Evolutionary conservation across 2,113 vertebrate genomes (phyloP), one percentile per base, ranked within the genome.

Genomic region (Leptosomus discolor): DNA sequence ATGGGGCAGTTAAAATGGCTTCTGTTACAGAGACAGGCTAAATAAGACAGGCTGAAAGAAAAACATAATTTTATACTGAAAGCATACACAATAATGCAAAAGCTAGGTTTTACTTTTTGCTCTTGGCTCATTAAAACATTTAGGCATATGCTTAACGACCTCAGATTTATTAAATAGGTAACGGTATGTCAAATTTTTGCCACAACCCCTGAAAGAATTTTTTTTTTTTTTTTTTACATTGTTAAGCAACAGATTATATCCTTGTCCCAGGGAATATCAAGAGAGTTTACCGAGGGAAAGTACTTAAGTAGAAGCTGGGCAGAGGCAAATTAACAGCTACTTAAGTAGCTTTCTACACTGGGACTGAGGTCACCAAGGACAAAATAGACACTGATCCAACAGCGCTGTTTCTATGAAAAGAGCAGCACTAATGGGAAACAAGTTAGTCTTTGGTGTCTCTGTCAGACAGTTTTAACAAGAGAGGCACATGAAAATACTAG

Each of bases 21-120:
- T 96, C 87, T 94, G 80, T 96, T 97, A 94, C 92, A 97, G 90
- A 98, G 74, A 93, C 94, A 96, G 48, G 90, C 88, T 95, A 97
- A 94, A n/a, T 60, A 96, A 94, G 76, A 97, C 90, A 95, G 58
- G 92, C 78, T 96, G 57, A 95, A 94, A 96, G 29, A 71, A 86
- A 96, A 95, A 92, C 58, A 76, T 9, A 68, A 34, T 76, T 96
- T 83, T 81, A 61, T 85, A 97, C 78, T 48, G 85, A 95, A 95
- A 96, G 78, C 92, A 96, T 63, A 97, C 30, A 94, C 83, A 97
- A 29, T 64, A 86, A 93, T 12, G n/a, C 88, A 77, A 95, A 95
- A 85, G 63, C 58, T 63, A 43, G 65, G 81, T 73, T 91, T 85
- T 68, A 96, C 92, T 82, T 71, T 94, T 96, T 88, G 79, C 61